Evolutionary conservation across 2,113 vertebrate genomes (phyloP).

Genomic region (Hypocryptadius cinnamomeus): DNA sequence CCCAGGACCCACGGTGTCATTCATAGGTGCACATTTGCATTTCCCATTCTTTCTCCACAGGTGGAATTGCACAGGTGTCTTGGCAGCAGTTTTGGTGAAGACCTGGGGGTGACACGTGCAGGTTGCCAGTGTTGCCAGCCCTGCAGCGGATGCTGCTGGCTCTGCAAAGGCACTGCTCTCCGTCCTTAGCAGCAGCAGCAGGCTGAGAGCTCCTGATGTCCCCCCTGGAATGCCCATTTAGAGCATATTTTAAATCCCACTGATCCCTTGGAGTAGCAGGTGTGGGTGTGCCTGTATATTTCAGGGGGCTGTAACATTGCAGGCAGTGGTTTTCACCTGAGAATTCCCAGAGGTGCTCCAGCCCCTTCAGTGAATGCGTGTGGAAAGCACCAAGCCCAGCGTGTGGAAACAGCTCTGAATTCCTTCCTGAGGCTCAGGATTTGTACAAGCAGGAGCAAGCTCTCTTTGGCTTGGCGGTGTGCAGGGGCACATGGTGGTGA

Average conservation of each 20-base stretch:
- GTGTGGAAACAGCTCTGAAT: neutral
- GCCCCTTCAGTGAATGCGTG: fast-evolving
- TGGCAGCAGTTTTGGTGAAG: neutral
- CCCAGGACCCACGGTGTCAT: fast-evolving
- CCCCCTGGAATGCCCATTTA: neutral
- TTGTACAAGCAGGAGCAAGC: neutral
- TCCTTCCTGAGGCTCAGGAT: neutral
- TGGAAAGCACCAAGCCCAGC: fast-evolving
- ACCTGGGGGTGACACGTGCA: fast-evolving
- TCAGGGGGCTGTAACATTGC: neutral
- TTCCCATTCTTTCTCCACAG: neutral
- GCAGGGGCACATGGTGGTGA: fast-evolving
- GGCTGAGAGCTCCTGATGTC: neutral
- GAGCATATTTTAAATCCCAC: fast-evolving
- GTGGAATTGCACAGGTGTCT: neutral
- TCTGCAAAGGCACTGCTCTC: neutral
- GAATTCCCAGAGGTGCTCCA: neutral
- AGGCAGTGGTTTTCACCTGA: neutral
- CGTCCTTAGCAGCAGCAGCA: neutral
- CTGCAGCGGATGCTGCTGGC: fast-evolving
- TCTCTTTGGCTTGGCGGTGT: neutral
- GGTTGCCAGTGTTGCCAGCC: neutral
- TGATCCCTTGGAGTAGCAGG: neutral
- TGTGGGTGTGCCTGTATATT: fast-evolving
- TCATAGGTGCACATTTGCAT: fast-evolving